Base-by-base conservation (phyloP, 1,140 invertebrate species). In the Plutomurus gul region DNA sequence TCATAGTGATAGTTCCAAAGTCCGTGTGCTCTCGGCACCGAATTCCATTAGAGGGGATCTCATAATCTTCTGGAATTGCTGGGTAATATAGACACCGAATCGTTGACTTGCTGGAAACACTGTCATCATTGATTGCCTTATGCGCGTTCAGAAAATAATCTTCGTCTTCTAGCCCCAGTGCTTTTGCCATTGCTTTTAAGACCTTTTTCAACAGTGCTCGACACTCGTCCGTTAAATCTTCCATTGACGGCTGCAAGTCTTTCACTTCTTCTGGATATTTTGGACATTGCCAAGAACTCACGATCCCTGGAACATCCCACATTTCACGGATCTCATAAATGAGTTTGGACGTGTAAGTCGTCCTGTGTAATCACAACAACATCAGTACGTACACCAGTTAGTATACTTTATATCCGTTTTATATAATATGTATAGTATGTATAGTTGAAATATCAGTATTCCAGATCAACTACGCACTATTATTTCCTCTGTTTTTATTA, bases 11-110 rank as follows among this genome's bases (percentile, higher is more conserved):
- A 3, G 85, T 85, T 8, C 87, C 87, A 76, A 85, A 87, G 80
- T 87, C 87, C 1, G 86, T 86, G 78, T 87, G 87, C 75, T 85
- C 85, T 8, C 85, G 85, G 79, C 85, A 87, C 36, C 87, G 83
- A 8, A 86, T 76, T 25, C 84, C 81, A 71, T 84, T 84, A 4
- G 27, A 18, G 0, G 75, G 49, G 8, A 80, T 76, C 8, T 51
- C 70, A 22, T 76, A 43, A 33, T 79, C 76, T 22, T 56, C 49
- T n/a, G 84, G 78, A 25, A 84, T 47, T n/a, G 85, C 81, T 16
- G 85, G 86, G 60, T 86, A 86, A 76, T 84, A 84, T 1, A 86
- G 80, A 30, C 80, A 76, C 11, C 85, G 46, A 72, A 80, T 80
- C 11, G 78, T 79, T 39, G 56, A 56, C 40, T 73, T 80, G 10